Evolutionary conservation across 23 tunicate species (phyloP), one percentile per base, ranked within the genome.

Genomic region (Ascidia mentula): DNA sequence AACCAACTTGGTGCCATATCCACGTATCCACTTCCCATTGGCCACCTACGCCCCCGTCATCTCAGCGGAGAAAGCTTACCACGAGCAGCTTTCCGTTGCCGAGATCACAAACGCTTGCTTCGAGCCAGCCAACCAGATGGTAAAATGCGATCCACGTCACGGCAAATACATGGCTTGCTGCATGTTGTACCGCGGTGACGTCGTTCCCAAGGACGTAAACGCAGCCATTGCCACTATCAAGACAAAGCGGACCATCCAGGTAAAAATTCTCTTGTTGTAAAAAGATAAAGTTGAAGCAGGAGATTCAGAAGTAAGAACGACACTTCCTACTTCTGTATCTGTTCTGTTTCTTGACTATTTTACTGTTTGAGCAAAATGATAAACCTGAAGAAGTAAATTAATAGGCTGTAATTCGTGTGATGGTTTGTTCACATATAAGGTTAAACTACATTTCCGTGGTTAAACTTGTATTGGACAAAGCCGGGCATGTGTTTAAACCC

Each of bases 111-210:
- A 85, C 88, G 91, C 99, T 38, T 95, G 99, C 79, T 95, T 95
- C 75, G 99, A 95, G 75, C 99, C 99, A 74, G 92, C 92, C 77
- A 96, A 96, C 84, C 99, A 96, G 91, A 96, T 96, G 99, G 99
- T 96, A 72, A 96, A 96, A 61, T 96, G 99, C 82, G 99, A 96
- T 73, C 99, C 99, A 9, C 96, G 99, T 76, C 92, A 96, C 77
- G 99, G 99, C 75, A 96, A 96, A 53, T 96, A 96, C 96, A 96
- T 96, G 99, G 99, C 99, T 33, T 95, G 99, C 86, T 95, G 99
- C 76, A 89, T 95, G 95, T 75, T 95, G 86, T 95, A 95, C 87
- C 80, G 99, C 46, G 99, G 99, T 37, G 99, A 96, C 70, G 99
- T 96, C 39, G 99, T 96, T 32, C 99, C 99, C 32, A 96, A 96